phyloP scores from a whole-genome alignment of 64 coral and sea anemone species.

The Pachyseris speciosa region DNA sequence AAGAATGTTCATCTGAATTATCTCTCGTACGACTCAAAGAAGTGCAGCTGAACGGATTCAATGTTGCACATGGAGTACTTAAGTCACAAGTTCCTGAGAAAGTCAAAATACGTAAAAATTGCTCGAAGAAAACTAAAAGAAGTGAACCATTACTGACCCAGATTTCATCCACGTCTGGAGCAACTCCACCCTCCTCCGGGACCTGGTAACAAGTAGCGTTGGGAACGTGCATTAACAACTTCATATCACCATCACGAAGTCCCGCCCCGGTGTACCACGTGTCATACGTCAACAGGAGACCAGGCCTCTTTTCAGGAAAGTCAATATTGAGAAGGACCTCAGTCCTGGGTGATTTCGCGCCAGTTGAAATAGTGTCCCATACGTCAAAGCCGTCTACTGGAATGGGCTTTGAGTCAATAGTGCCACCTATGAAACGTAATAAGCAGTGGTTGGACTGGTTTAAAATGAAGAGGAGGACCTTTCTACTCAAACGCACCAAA shows the following conservation, averaged over 20 bases:
- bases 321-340: constrained; percentile 60
- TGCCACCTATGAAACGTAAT: neutral
- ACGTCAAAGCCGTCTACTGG: constrained; percentile 35
- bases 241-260: constrained; percentile 49
- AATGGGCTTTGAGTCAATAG: neutral
- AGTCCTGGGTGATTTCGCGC: constrained; percentile 26
- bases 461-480: no score
- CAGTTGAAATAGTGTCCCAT: constrained; percentile 46
- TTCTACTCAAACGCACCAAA: no score
- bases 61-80: no score
- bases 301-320: neutral
- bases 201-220: constrained; percentile 16
- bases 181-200: constrained; percentile 13
- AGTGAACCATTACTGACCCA: neutral
- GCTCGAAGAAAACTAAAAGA: neutral
- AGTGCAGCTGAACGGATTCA: no score
- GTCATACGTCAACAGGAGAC: neutral
- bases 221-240: constrained; percentile 17
- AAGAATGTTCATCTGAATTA: no score
- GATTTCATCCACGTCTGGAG: constrained; percentile 6
- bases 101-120: no score
- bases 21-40: no score
- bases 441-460: no score
- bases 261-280: constrained; percentile 15
- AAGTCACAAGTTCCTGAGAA: no score